Evolutionary conservation across 2,888 invertebrate species (phyloP).

Genomic region (Cataglyphis livida): DNA sequence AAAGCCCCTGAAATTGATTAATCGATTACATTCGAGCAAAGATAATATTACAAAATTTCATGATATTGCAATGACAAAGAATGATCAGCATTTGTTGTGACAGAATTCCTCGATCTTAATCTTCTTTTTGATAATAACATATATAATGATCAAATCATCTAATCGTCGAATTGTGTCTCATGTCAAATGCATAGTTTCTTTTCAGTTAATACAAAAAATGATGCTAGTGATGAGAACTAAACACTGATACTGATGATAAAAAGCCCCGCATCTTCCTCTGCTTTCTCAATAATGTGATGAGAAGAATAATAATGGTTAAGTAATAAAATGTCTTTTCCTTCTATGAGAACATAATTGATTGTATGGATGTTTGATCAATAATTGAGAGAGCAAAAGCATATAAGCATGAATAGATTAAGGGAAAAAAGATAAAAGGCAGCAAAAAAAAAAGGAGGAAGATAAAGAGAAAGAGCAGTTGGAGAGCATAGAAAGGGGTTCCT

Average conservation of each 20-base stretch:
- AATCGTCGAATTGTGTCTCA: slow-evolving; percentile 58
- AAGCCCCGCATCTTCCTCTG: slow-evolving; percentile 76
- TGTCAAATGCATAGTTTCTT: slow-evolving; percentile 60
- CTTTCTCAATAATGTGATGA: slow-evolving; percentile 59
- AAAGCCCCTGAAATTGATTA: slow-evolving; percentile 79
- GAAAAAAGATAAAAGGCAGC: slow-evolving; percentile 55
- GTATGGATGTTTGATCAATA: slow-evolving; percentile 30
- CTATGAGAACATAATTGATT: slow-evolving; percentile 26
- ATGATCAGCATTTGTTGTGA: slow-evolving; percentile 66
- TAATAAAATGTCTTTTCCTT: slow-evolving; percentile 37
- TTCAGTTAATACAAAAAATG: slow-evolving; percentile 62
- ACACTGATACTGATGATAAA: slow-evolving; percentile 79
- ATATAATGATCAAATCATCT: slow-evolving; percentile 11
- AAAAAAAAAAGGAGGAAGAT: slow-evolving; percentile 60
- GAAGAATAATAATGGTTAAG: slow-evolving; percentile 41
- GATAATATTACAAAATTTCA: slow-evolving; percentile 12
- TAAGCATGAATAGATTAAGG: slow-evolving; percentile 67
- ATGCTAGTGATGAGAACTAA: slow-evolving; percentile 72
- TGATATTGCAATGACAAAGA: slow-evolving; percentile 58
- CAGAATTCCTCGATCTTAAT: slow-evolving; percentile 63
- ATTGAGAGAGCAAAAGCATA: slow-evolving; percentile 61
- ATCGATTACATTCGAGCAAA: slow-evolving; percentile 32
- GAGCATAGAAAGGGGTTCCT: slow-evolving; percentile 80
- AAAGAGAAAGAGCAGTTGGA: slow-evolving; percentile 68
- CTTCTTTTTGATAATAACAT: slow-evolving; percentile 29